A percentile compares a stretch with the other conserved stretches of the same genome.
Conservation (phyloP, 2,797 vertebrate species). For the Eulemur rubriventer region DNA sequence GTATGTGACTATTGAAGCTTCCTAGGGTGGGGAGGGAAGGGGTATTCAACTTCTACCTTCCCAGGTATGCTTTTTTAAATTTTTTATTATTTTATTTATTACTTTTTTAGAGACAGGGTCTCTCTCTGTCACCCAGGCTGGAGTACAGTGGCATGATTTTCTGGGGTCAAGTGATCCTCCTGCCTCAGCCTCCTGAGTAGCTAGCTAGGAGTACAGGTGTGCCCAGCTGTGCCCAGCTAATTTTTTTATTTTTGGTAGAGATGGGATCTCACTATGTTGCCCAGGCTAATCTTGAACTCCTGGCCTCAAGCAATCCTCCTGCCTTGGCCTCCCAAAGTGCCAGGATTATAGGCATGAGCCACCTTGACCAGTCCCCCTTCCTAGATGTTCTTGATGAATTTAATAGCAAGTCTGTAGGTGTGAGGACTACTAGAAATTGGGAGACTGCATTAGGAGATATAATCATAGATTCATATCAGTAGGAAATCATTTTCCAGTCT, state of each 20-base stretch:
- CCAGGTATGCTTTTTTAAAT: not conserved
- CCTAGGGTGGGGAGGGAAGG: not conserved
- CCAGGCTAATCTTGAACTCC: not conserved
- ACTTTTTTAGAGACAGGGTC: not conserved
- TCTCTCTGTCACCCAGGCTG: not conserved
- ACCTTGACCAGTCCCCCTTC: not conserved
- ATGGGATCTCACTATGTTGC: not conserved
- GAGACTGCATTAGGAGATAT: not conserved
- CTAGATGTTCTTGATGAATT: not conserved
- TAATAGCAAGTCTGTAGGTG: not conserved
- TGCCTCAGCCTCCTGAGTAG: not conserved
- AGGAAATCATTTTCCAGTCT: not conserved
- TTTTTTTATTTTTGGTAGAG: not conserved
- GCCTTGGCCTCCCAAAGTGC: not conserved
- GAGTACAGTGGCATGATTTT: not conserved
- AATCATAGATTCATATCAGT: not conserved
- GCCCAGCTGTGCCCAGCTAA: not conserved
- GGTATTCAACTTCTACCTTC: not conserved
- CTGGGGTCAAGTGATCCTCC: not conserved
- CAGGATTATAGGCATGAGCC: not conserved
- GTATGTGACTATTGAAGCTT: not conserved
- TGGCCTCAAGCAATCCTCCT: not conserved
- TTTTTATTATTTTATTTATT: not conserved
- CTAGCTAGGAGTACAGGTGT: not conserved
- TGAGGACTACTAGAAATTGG: conserved; percentile 10